Percentiles rank a stretch among this genome's conserved stretches.
Conservation (phyloP, 1,140 invertebrate genomes). For the Drosophila parvula region DNA sequence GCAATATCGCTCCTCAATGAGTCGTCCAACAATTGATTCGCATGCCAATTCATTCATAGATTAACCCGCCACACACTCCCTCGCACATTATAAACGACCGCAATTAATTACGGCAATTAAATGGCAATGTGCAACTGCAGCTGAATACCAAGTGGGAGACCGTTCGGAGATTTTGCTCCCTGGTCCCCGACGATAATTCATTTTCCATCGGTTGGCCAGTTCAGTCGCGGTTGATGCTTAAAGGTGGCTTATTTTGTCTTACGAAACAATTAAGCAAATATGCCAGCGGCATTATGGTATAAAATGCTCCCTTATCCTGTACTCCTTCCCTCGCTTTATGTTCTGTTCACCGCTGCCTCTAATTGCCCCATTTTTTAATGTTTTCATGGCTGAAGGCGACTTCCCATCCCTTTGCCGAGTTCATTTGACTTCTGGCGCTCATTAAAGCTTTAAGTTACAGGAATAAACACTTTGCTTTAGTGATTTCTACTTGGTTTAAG, state of each 20-base stretch:
- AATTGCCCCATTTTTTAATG: conserved; percentile 33
- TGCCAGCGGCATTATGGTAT: conserved; percentile 26
- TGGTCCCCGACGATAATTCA: conserved; percentile 35
- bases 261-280: conserved; percentile 58
- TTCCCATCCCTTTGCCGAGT: background rate
- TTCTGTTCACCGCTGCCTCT: conserved; percentile 6
- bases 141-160: conserved; percentile 45
- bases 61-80: background rate
- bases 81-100: conserved; percentile 34
- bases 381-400: conserved; percentile 11
- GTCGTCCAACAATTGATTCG: conserved; percentile 30
- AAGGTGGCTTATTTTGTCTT: conserved; percentile 31
- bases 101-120: conserved; percentile 69
- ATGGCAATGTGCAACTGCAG: conserved; percentile 55
- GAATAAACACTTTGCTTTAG: background rate
- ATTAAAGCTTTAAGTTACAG: conserved; percentile 22
- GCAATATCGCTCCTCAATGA: conserved; percentile 13
- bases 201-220: conserved; percentile 44
- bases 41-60: conserved; percentile 61
- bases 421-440: conserved; percentile 3
- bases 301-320: conserved; percentile 1
- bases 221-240: conserved; percentile 20
- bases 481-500: background rate
- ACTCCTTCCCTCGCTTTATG: background rate
- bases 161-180: background rate